Evolutionary conservation across 2,113 vertebrate genomes (phyloP).

Genomic region (Danio rerio): GRCz12tu NC_133183.1:36478001-36478500

Average conservation of each 20-base stretch:
- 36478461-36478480: not conserved
- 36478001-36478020: not conserved
- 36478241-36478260: not conserved
- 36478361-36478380: slow-evolving; percentile 40
- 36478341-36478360: slow-evolving; percentile 41
- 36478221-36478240: slow-evolving; percentile 26
- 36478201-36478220: not conserved
- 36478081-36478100: not conserved
- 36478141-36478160: slow-evolving; percentile 6
- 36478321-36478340: slow-evolving; percentile 18
- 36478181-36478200: slow-evolving; percentile 3
- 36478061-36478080: not conserved
- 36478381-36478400: not conserved
- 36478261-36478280: slow-evolving; percentile 10
- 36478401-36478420: not conserved
- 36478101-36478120: not conserved
- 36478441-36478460: not conserved
- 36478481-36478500: not conserved
- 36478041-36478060: not conserved
- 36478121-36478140: not conserved
- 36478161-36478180: slow-evolving; percentile 14
- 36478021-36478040: not conserved
- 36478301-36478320: slow-evolving; percentile 30
- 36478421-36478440: not conserved
- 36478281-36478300: slow-evolving; percentile 12